A percentile compares a stretch with the other conserved stretches of the same genome.
These are phyloP conservation scores for Tringa solitaria DNA, from an alignment of 2,113 vertebrate genomes.

Conservation along the genomic window DNA sequence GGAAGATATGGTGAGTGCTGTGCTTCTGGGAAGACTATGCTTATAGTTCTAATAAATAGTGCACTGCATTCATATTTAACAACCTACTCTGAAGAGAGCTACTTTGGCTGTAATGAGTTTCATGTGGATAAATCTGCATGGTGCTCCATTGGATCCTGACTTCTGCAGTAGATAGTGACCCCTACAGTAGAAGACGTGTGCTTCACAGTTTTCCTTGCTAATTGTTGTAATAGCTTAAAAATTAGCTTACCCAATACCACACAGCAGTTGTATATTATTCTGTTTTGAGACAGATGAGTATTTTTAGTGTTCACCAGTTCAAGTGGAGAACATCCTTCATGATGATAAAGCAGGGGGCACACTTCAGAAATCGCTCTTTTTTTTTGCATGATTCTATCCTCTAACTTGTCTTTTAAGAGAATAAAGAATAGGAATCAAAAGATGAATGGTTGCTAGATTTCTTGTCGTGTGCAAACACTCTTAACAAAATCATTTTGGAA, in stretches of 20 bases:
- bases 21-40: neutral
- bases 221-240: neutral
- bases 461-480: neutral
- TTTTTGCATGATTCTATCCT: neutral
- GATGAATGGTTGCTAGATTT: neutral
- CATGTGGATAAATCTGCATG: neutral
- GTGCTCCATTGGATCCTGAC: neutral
- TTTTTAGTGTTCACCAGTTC: neutral
- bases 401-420: neutral
- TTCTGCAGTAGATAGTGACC: neutral
- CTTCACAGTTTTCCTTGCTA: neutral
- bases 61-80: neutral
- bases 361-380: neutral
- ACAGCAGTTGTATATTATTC: neutral
- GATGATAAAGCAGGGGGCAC: neutral
- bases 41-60: neutral
- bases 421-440: neutral
- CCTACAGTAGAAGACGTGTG: neutral
- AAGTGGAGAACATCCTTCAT: neutral
- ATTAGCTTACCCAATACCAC: neutral
- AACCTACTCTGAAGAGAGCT: neutral
- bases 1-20: neutral
- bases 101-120: neutral
- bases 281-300: neutral
- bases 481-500: neutral